Base-by-base conservation (phyloP, 2,888 invertebrate genomes). In the Cephus rjabovi region DNA sequence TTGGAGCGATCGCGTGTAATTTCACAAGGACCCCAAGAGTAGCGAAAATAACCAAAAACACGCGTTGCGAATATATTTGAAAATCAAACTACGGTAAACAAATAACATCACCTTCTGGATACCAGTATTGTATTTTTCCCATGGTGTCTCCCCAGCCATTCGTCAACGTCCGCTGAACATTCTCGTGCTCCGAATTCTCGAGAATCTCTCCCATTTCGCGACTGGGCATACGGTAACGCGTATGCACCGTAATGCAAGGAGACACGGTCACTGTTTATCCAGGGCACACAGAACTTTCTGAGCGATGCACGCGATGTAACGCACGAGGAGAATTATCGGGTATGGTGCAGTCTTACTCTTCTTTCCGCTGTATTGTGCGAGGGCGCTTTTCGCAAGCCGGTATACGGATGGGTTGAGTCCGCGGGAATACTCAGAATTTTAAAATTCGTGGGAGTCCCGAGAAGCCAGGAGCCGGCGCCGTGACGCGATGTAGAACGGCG, bases 61-160 rank as follows among this genome's bases (percentile, higher is more conserved):
- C 40, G 15, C 2, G 0, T 9, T 23, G 56, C 2, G 23, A 56
- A 56, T 56, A 56, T 56, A 23, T 23, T 23, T 56, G 56, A 23
- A 56, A 23, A 56, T 56, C 9, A 9, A 1, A 23, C 23, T 23
- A 56, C 2, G 56, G 2, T 56, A 1, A 56, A 9, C 2, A 23
- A 56, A 9, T 23, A 23, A 31, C 71, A 11, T 71, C 71, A 91
- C 91, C 90, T 91, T 90, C 90, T 75, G 90, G 91, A 81, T 87
- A 86, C 91, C 90, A 91, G 82, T 91, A 89, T 81, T 91, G 90
- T 82, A 91, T 91, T 82, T 89, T 89, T 40, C 88, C 89, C 89
- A 90, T 90, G 31, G 88, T 90, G 82, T 89, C 88, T 77, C 81
- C 86, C 87, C 87, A 90, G 78, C 86, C 87, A 76, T 89, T 87